Evolutionary conservation across 2,113 vertebrate genomes (phyloP).

Genomic region (Guaruba guarouba): DNA sequence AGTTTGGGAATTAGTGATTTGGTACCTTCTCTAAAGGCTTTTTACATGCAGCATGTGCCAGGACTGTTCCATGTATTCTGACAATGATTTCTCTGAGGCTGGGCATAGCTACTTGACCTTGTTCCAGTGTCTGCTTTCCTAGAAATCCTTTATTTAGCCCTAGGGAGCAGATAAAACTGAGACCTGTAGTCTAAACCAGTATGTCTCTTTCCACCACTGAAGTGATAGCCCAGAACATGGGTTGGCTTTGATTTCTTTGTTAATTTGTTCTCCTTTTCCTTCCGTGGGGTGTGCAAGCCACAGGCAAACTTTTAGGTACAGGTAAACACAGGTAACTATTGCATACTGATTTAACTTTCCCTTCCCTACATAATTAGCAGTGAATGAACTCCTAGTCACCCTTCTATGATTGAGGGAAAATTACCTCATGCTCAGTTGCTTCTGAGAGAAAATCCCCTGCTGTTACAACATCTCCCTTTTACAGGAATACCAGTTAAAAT

Average conservation of each 20-base stretch:
- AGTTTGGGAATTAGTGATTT: background rate
- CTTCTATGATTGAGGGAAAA: background rate
- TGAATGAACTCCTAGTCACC: constrained; percentile 38
- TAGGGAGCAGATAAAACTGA: background rate
- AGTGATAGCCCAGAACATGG: background rate
- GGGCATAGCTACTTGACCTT: background rate
- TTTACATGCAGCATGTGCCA: background rate
- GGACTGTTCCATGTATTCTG: background rate
- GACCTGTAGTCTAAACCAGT: background rate
- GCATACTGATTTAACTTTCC: background rate
- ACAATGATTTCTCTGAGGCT: constrained; percentile 1
- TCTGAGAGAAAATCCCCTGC: constrained; percentile 45
- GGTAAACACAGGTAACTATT: background rate
- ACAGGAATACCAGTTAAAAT: constrained; percentile 39
- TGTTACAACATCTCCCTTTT: constrained; percentile 57
- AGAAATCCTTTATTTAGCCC: constrained; percentile 4
- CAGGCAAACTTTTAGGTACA: background rate
- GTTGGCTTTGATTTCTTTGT: background rate
- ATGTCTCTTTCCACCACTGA: background rate
- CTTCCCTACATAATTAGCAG: background rate
- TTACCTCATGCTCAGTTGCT: constrained; percentile 4
- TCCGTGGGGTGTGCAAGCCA: background rate
- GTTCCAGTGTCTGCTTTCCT: constrained; percentile 22
- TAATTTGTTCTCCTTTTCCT: background rate
- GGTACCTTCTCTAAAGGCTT: constrained; percentile 3